Base-by-base conservation (phyloP, 2,797 vertebrate genomes). In the Arctocebus calabarensis region DNA sequence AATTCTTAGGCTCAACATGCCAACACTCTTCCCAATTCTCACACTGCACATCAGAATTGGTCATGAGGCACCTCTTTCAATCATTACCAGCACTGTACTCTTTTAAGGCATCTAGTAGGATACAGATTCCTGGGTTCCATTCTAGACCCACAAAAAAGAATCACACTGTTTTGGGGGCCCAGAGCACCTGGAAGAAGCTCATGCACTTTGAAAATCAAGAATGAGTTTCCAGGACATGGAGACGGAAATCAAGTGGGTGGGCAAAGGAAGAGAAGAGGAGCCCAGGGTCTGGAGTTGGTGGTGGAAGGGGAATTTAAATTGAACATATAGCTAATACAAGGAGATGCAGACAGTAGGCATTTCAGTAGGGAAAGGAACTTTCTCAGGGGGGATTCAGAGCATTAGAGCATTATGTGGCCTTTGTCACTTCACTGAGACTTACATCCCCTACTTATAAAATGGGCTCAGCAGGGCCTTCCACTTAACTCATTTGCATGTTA, bases 91-190 rank as follows among this genome's bases (percentile, higher is more conserved):
- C 45, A 88, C 0, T 64, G 10, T 20, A 37, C 3, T 4, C 7
- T 90, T 92, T 77, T 37, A 93, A 55, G 17, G 1, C 40, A 84
- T 96, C 37, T 75, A 6, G 57, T 94, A 64, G 88, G 55, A 64
- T 82, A 68, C 59, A 83, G 62, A 78, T 64, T 90, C 59, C 57
- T 75, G 85, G 20, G 2, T 17, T 81, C 22, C 27, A 45, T 43
- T 20, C 29, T 22, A 74, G n/a, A 88, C 32, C 32, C 12, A 64
- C 48, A 27, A 66, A 78, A 90, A 95, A 70, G 3, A 75, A 74
- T 37, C 34, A 71, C 27, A 19, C 19, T n/a, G 14, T 32, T 90
- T 32, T 73, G 78, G 48, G 19, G n/a, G 3, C 61, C 20, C 82
- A 95, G 70, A 94, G 25, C 0, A 20, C 25, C 29, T 68, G 27